Percentiles rank a stretch among this genome's conserved stretches.
phyloP scores from a whole-genome alignment of 2,113 vertebrate genomes.

The Trinectes maculatus region DNA sequence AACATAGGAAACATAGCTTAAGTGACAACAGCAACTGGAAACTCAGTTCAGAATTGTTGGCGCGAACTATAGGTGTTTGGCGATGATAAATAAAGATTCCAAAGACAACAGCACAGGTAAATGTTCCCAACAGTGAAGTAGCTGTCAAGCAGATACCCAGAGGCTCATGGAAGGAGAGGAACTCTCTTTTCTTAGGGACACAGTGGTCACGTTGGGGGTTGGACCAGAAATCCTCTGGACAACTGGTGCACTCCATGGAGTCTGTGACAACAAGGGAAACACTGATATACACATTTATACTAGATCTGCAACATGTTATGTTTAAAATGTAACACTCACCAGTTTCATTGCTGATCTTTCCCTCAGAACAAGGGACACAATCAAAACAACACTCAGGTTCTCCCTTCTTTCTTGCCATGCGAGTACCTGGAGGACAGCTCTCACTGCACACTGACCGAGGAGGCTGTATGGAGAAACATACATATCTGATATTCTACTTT shows the following conservation, averaged over 20 bases:
- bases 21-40: constrained; percentile 70
- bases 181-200: constrained; percentile 66
- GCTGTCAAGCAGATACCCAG: constrained; percentile 66
- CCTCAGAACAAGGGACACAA: constrained; percentile 82
- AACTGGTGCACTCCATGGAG: constrained; percentile 64
- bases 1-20: constrained; percentile 77
- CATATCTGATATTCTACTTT: neutral
- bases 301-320: neutral
- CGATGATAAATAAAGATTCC: constrained; percentile 52
- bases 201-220: constrained; percentile 58
- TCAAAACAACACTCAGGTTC: constrained; percentile 83
- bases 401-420: constrained; percentile 75
- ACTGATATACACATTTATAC: too few relatives aligned
- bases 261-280: constrained; percentile 41
- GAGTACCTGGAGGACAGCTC: constrained; percentile 77
- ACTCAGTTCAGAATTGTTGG: constrained; percentile 79
- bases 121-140: constrained; percentile 53
- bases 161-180: constrained; percentile 68
- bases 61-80: constrained; percentile 69
- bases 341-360: constrained; percentile 74
- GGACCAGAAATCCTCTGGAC: constrained; percentile 74
- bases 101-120: constrained; percentile 45
- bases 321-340: constrained; percentile 53
- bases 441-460: constrained; percentile 80
- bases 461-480: constrained; percentile 50